Percentiles rank a stretch among this genome's conserved stretches.
phyloP scores from a whole-genome alignment of 2,888 invertebrate species.

The Microctonus brassicae region DNA sequence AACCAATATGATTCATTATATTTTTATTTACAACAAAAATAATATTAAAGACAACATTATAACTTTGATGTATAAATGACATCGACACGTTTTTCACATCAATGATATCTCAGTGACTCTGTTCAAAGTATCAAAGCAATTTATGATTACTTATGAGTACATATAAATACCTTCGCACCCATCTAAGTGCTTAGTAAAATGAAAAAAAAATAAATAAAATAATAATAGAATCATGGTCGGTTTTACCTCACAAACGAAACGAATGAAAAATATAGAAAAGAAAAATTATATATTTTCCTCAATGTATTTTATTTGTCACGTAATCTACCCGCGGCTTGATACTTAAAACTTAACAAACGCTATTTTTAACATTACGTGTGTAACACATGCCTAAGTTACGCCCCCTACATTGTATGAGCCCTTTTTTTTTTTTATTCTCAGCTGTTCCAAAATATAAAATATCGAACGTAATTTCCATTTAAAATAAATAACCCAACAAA shows the following conservation, averaged over 20 bases:
- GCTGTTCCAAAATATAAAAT: neutral
- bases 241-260: neutral
- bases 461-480: neutral
- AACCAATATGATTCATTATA: neutral
- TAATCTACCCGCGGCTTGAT: neutral
- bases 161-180: neutral
- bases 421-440: neutral
- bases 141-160: no score
- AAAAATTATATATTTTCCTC: neutral
- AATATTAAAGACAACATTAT: neutral
- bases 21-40: neutral
- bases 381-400: neutral
- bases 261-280: neutral
- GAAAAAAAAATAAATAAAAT: neutral
- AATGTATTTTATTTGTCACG: neutral
- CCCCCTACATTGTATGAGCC: neutral
- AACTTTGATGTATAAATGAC: neutral
- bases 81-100: neutral
- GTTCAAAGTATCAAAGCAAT: no score
- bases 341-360: neutral
- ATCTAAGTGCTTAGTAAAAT: neutral
- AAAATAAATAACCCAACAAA: neutral
- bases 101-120: neutral
- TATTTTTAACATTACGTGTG: neutral
- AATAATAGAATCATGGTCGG: neutral